Percentiles rank a stretch among this genome's conserved stretches.
These are phyloP conservation scores for Oscheius myriophilus DNA, from an alignment of 2,888 invertebrate genomes.

Conservation along the genomic window DNA sequence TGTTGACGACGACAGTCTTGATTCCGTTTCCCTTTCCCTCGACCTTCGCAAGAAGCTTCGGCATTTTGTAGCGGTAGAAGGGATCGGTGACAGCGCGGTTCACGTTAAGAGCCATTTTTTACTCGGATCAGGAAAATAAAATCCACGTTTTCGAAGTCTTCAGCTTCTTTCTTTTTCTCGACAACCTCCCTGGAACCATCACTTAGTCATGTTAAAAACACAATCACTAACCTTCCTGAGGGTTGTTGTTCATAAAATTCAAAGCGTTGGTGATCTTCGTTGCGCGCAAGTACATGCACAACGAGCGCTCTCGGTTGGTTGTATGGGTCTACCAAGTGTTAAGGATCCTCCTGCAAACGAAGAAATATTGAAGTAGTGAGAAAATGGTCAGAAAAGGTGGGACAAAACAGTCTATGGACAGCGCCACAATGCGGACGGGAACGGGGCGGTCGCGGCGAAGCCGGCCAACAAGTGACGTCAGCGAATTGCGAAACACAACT, in stretches of 20 bases:
- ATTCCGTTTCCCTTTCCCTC: conserved; percentile 99
- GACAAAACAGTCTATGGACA: neutral
- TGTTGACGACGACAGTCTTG: conserved; percentile 99
- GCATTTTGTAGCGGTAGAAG: conserved; percentile 99
- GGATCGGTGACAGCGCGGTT: conserved; percentile 97
- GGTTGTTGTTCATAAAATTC: conserved; percentile 69
- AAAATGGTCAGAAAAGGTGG: neutral
- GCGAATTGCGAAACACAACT: neutral
- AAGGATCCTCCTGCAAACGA: conserved; percentile 17
- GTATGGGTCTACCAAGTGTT: conserved; percentile 17
- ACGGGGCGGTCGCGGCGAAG: neutral
- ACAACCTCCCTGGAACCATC: conserved; percentile 63
- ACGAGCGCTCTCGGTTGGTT: conserved; percentile 37
- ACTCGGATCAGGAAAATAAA: conserved; percentile 1
- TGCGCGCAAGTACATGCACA: conserved; percentile 59
- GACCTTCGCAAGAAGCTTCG: conserved; percentile 92
- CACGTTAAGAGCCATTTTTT: conserved; percentile 80
- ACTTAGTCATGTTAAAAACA: neutral
- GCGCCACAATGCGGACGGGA: neutral
- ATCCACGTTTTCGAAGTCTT: conserved; percentile 47
- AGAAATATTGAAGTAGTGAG: neutral
- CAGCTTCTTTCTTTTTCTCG: conserved; percentile 71
- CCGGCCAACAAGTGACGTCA: conserved; percentile 4
- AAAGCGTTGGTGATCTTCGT: conserved; percentile 45
- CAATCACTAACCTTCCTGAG: conserved; percentile 60